Base-by-base conservation (phyloP, 1,140 invertebrate species). In the Tetragonula clypearis region DNA sequence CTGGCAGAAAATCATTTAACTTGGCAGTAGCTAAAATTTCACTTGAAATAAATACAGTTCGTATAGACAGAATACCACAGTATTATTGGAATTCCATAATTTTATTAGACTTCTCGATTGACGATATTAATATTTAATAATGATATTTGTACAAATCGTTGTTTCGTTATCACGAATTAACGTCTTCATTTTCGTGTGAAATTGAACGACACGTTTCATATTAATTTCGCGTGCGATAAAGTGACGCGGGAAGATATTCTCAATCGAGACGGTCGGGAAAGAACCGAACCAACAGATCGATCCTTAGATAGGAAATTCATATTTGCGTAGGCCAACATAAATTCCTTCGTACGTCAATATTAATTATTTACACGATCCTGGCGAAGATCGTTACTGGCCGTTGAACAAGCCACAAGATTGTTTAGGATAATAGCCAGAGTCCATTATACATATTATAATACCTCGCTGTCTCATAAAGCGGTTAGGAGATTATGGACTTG, bases 391-490 rank as follows among this genome's bases (percentile, higher is more conserved):
- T 84, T 60, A 73, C 58, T 73, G 77, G n/a, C 68, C 84, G 56
- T 89, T 86, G 77, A 86, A 72, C 84, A 71, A 55, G 73, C 68
- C 68, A 55, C 86, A 77, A 35, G 82, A 91, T 91, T 89, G 87
- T 86, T 76, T 79, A 17, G 75, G 78, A 87, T 87, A 84, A 91
- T 84, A 86, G 68, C 65, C 49, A 21, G 65, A 77, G 76, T 89
- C 82, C 84, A 88, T 90, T 90, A 90, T 87, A 77, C 73, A 72
- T 84, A 88, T 86, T 53, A 41, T 56, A 35, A 68, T 88, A 81
- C 41, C 86, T 77, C 79, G 53, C 65, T 35, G 58, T 53, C 81
- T 85, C 78, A 73, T 90, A 86, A 90, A 90, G 88, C 53, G 88
- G 87, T 83, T 78, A 81, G 76, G 69, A 72, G 49, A 71, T 35